Conservation (phyloP, 2,797 vertebrate species). For the Galago senegalensis region DNA sequence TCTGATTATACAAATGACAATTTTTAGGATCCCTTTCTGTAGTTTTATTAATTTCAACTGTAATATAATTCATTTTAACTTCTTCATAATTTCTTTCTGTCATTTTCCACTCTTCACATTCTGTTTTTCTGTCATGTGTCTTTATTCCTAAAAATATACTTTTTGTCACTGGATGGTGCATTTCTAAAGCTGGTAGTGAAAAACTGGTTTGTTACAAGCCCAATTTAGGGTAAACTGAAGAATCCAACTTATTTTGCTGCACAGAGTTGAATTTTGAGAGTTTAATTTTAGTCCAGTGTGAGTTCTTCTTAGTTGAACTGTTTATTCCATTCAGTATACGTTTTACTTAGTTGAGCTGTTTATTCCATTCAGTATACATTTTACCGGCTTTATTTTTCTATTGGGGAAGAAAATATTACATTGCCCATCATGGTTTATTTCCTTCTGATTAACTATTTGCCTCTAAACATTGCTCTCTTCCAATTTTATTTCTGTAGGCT, state of each 20-base stretch:
- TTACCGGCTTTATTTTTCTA: constrained; percentile 94
- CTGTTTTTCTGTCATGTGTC: constrained; percentile 75
- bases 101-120: constrained; percentile 82
- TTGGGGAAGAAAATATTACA: constrained; percentile 97
- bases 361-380: constrained; percentile 88
- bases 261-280: constrained; percentile 95
- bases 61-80: constrained; percentile 80
- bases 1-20: constrained; percentile 87
- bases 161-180: constrained; percentile 79
- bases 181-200: constrained; percentile 85
- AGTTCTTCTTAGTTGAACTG: constrained; percentile 92
- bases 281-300: constrained; percentile 98
- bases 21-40: constrained; percentile 86
- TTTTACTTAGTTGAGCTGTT: no score
- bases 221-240: constrained; percentile 84
- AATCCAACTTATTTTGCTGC: constrained; percentile 91
- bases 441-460: constrained; percentile 83
- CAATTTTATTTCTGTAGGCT: constrained; percentile 69
- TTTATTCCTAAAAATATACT: constrained; percentile 80
- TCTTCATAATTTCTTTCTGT: constrained; percentile 84
- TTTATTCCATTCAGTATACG: constrained; percentile 92
- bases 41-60: constrained; percentile 79
- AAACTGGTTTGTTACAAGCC: constrained; percentile 84
- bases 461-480: constrained; percentile 77
- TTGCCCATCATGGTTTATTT: constrained; percentile 85